Base-by-base conservation (phyloP, 1,140 invertebrate species). In the Drosophila punjabiensis region DNA sequence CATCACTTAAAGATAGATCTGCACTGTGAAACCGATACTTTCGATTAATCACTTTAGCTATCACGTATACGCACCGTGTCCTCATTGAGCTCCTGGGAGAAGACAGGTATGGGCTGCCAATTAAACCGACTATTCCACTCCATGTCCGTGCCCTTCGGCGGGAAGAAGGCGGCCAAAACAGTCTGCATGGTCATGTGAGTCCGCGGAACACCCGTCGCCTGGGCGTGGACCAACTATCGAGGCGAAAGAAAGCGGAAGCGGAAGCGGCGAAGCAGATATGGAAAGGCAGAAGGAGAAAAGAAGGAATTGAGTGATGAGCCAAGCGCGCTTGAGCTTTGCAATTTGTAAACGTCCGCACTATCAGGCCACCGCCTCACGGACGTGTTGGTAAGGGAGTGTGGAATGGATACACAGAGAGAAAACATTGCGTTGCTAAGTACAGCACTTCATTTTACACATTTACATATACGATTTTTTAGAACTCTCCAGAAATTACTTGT, bases 31-130 rank as follows among this genome's bases (percentile, higher is more conserved):
- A 33, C n/a, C 43, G 24, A 28, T 24, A 28, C 16, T 30, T 16
- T 35, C 48, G 24, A 71, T 73, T 52, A 71, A 71, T 74, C 53
- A 74, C 35, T 20, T 39, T 10, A 6, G 30, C 24, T 32, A 74
- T 74, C 56, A 74, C 60, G 62, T 77, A 77, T 77, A 87, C 92
- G 94, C 94, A 96, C 96, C 75, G 94, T 95, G 91, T 97, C 96
- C 81, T 95, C 92, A 20, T 94, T 90, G 39, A 95, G 84, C 8
- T 94, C 93, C 87, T 95, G 93, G 24, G 96, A 95, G 81, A 95
- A 95, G 16, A 97, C 94, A 13, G 96, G 95, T 74, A 97, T 95
- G 9, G 97, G 97, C 83, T 97, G 96, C 97, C 97, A 98, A 67
- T 94, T 88, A 28, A 97, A 88, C 59, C 94, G 93, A 14, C 93